A percentile compares a stretch with the other conserved stretches of the same genome.
Conservation (phyloP, 2,797 vertebrate species). For the Prunella strophiata region DNA sequence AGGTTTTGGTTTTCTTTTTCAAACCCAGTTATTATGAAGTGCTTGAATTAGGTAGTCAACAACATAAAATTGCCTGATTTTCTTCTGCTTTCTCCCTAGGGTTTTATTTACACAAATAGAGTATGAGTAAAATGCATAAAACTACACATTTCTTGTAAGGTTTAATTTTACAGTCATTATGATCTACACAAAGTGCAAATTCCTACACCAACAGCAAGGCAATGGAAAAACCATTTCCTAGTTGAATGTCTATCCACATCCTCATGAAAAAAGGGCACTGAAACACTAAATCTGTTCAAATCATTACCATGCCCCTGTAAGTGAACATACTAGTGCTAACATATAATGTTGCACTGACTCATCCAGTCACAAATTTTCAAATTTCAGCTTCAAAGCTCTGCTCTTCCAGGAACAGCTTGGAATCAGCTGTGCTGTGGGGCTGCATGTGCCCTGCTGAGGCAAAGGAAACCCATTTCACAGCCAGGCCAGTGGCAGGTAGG, state of each 20-base stretch:
- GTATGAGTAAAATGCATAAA: not conserved
- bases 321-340: not conserved
- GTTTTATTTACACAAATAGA: not conserved
- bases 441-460: rapidly evolving
- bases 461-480: rapidly evolving
- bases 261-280: not conserved
- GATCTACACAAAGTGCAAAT: not conserved
- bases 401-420: not conserved
- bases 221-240: not conserved
- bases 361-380: not conserved
- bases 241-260: not conserved
- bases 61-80: constrained; percentile 14
- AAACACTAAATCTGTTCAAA: not conserved
- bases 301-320: not conserved
- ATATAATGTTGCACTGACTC: not conserved
- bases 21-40: constrained; percentile 16
- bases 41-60: constrained; percentile 39
- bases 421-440: not conserved
- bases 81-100: not conserved
- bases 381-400: not conserved
- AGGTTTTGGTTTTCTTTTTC: not conserved
- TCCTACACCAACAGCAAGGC: not conserved
- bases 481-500: rapidly evolving
- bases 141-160: not conserved
- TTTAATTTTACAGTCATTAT: not conserved